Evolutionary conservation across 2,888 invertebrate species (phyloP).

Genomic region (Epirrhoe tristata): DNA sequence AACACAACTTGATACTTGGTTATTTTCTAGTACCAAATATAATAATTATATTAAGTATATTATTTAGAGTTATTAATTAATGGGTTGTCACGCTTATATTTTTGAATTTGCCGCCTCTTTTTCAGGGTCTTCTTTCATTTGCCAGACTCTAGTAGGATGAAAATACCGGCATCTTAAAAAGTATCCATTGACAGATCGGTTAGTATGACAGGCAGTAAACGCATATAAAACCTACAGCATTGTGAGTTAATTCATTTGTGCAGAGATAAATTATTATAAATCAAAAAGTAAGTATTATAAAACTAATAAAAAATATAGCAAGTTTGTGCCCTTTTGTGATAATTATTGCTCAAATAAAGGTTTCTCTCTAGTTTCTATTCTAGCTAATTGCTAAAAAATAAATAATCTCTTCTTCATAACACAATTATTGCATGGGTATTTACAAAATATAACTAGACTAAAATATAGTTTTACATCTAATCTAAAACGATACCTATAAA

Average conservation of each 20-base stretch:
- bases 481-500: slow-evolving; percentile 14
- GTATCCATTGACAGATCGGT: background rate
- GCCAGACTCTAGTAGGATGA: slow-evolving; percentile 17
- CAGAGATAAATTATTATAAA: background rate
- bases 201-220: background rate
- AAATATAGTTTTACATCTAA: slow-evolving; percentile 5
- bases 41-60: too few species aligned
- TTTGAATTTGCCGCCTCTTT: too few species aligned
- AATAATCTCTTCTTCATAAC: slow-evolving; percentile 39
- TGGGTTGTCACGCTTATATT: too few species aligned
- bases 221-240: background rate
- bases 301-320: slow-evolving; percentile 3
- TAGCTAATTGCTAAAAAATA: slow-evolving; percentile 26
- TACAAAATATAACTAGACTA: slow-evolving; percentile 23
- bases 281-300: background rate
- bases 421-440: slow-evolving; percentile 36
- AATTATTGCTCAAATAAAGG: slow-evolving; percentile 11
- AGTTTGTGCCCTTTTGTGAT: slow-evolving; percentile 1
- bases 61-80: too few species aligned
- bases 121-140: too few species aligned
- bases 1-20: too few species aligned
- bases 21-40: too few species aligned
- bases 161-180: slow-evolving; percentile 1
- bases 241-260: slow-evolving; percentile 6
- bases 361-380: background rate